A percentile compares a stretch with the other conserved stretches of the same genome.
Conservation (phyloP, 2,797 vertebrate genomes). For the Graptemys geographica region DNA sequence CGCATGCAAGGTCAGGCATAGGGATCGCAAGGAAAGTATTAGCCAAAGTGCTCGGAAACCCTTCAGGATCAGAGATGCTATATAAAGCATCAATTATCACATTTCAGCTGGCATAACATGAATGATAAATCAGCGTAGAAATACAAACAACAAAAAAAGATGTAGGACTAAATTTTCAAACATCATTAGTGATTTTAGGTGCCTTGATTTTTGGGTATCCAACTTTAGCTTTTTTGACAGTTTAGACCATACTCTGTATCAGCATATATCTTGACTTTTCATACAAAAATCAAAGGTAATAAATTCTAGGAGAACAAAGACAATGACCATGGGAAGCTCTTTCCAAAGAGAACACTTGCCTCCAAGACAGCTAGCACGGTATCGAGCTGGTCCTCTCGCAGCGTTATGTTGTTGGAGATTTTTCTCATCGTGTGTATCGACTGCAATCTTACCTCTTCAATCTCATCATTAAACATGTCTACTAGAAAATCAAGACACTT, state of each 20-base stretch:
- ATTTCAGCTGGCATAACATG: background rate
- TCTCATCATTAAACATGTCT: slow-evolving; percentile 99
- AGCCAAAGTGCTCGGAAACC: background rate
- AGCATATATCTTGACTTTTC: background rate
- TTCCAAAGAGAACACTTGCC: slow-evolving; percentile 78
- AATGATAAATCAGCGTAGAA: background rate
- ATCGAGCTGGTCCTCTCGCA: slow-evolving; percentile 97
- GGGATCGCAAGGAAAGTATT: background rate
- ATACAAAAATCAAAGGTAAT: background rate
- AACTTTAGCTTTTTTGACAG: background rate
- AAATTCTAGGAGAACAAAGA: background rate
- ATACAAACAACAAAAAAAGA: background rate
- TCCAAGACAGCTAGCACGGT: slow-evolving; percentile 95
- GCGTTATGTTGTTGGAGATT: slow-evolving; percentile 95
- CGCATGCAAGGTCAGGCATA: background rate
- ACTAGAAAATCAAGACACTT: slow-evolving; percentile 99
- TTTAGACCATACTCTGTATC: background rate
- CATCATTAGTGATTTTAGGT: background rate
- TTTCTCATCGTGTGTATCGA: slow-evolving; percentile 97
- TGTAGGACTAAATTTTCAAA: background rate
- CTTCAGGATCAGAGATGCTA: background rate
- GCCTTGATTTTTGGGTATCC: too few relatives aligned
- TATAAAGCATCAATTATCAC: background rate
- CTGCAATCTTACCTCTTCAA: slow-evolving; percentile 96
- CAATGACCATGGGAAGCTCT: background rate